These are phyloP conservation scores for Pemphredon lugubris DNA, from an alignment of 2,888 invertebrate genomes.

Conservation along the genomic window DNA sequence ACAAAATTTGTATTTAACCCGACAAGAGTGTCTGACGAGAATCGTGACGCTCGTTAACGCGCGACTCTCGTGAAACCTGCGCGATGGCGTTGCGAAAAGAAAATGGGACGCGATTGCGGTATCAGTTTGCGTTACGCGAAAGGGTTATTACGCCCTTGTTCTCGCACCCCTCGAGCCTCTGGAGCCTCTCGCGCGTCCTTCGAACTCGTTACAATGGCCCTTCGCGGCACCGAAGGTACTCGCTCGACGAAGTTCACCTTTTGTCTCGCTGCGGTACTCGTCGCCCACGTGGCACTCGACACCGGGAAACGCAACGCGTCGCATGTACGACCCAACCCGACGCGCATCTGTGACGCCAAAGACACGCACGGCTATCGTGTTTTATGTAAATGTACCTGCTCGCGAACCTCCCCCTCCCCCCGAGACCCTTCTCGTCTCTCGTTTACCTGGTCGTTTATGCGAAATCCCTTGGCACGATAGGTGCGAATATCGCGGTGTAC, in stretches of 20 bases:
- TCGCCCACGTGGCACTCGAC: constrained; percentile 50
- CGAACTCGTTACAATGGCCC: constrained; percentile 36
- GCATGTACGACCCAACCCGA: constrained; percentile 31
- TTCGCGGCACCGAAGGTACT: constrained; percentile 26
- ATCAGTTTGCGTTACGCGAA: neutral
- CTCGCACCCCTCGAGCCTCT: constrained; percentile 13
- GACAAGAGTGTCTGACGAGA: too few species aligned
- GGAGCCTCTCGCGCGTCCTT: constrained; percentile 28
- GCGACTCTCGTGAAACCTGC: too few species aligned
- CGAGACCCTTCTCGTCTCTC: constrained; percentile 1
- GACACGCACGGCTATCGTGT: constrained; percentile 39
- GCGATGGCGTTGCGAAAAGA: too few species aligned
- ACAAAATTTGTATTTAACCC: too few species aligned
- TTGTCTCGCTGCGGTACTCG: constrained; percentile 33
- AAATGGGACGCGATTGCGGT: too few species aligned
- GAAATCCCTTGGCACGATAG: constrained; percentile 1
- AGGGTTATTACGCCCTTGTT: neutral
- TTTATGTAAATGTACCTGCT: constrained; percentile 43
- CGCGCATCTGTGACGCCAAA: constrained; percentile 35
- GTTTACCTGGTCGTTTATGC: constrained; percentile 10
- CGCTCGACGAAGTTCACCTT: constrained; percentile 23
- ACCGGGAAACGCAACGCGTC: constrained; percentile 25
- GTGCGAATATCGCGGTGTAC: constrained; percentile 8
- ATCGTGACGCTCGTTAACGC: too few species aligned
- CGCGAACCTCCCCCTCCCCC: too few species aligned